These are phyloP conservation scores for Lobophora halterata DNA, from an alignment of 2,888 invertebrate species.

Conservation along the genomic window DNA sequence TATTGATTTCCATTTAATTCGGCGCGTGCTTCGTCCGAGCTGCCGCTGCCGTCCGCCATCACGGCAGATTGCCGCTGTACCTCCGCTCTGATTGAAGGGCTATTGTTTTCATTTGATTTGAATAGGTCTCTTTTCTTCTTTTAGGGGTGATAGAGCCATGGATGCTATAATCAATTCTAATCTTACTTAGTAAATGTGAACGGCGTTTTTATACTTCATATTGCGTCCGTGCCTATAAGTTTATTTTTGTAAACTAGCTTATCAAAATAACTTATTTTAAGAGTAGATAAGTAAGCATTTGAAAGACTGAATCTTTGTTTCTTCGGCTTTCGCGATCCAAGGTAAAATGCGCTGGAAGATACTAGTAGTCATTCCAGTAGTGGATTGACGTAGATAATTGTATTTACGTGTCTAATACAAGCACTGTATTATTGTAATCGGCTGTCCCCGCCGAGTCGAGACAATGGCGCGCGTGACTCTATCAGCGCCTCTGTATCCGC, in stretches of 20 bases:
- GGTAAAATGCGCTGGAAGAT: conserved; percentile 26
- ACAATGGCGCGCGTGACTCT: conserved; percentile 65
- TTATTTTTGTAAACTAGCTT: not conserved
- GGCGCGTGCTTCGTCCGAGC: conserved; percentile 65
- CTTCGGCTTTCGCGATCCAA: conserved; percentile 15
- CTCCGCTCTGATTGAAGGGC: conserved; percentile 61
- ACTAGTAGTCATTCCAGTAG: conserved; percentile 46
- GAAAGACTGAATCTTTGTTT: too few species aligned
- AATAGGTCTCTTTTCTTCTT: conserved; percentile 3
- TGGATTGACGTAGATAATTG: conserved; percentile 38
- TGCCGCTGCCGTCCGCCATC: conserved; percentile 46
- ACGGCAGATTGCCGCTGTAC: conserved; percentile 57
- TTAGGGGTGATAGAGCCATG: too few species aligned
- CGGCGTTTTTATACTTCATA: conserved; percentile 3
- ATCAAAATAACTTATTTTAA: too few species aligned
- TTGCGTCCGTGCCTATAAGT: too few species aligned
- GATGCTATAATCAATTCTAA: too few species aligned
- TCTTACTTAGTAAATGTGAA: too few species aligned
- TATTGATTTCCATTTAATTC: conserved; percentile 80
- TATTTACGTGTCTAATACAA: conserved; percentile 35
- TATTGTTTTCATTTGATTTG: conserved; percentile 26
- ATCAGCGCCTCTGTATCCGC: conserved; percentile 42
- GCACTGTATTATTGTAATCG: conserved; percentile 46
- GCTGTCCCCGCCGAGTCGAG: conserved; percentile 47
- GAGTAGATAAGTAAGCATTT: too few species aligned